phyloP scores from a whole-genome alignment of 2,113 vertebrate species.

The Burhinus oedicnemus region DNA sequence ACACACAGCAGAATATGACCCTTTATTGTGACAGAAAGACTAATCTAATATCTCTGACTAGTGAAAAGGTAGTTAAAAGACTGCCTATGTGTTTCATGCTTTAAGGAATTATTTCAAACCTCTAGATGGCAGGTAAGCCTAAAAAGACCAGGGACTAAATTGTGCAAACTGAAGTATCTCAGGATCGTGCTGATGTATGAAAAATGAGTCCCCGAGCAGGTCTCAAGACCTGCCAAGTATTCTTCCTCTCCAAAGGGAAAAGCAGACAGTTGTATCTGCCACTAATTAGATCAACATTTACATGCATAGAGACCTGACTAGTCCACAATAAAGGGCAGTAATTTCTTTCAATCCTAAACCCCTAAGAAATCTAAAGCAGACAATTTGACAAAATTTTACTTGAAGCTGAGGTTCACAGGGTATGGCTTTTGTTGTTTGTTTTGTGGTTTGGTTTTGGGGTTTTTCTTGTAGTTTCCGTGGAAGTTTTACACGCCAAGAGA shows the following conservation, averaged over 20 bases:
- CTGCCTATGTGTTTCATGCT: neutral
- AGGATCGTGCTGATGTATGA: rapidly evolving
- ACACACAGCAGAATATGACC: neutral
- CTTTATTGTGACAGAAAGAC: neutral
- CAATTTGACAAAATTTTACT: neutral
- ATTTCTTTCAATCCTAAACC: neutral
- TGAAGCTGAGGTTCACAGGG: neutral
- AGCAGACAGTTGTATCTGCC: neutral
- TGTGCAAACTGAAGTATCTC: neutral
- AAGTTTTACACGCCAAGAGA: neutral
- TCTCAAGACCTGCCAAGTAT: neutral
- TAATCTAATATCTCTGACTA: neutral
- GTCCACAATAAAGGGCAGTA: neutral
- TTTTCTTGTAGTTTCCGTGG: neutral
- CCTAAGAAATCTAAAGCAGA: neutral
- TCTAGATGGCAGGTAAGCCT: neutral
- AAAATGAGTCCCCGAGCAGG: neutral
- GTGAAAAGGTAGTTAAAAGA: neutral
- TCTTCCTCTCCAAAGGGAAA: neutral
- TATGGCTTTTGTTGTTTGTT: neutral
- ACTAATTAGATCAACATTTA: neutral
- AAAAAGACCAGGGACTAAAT: neutral
- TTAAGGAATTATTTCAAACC: neutral
- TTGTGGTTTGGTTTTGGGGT: neutral
- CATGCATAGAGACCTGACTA: neutral